Conservation (phyloP, 2,113 vertebrate genomes). For the Xenopus tropicalis region UCB_Xtro_10.0 CM004450.2:38702001-38702500, state of each 20-base stretch:
- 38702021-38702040: too few species aligned
- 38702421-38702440: too few species aligned
- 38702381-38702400: too few species aligned
- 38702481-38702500: too few species aligned
- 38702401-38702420: too few species aligned
- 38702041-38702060: not conserved
- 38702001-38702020: too few species aligned
- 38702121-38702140: slow-evolving; percentile 92
- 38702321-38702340: not conserved
- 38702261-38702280: not conserved
- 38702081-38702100: slow-evolving; percentile 88
- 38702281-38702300: not conserved
- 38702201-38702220: slow-evolving; percentile 92
- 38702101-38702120: slow-evolving; percentile 97
- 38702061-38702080: not conserved
- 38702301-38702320: not conserved
- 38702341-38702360: too few species aligned
- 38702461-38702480: too few species aligned
- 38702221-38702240: slow-evolving; percentile 49
- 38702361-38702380: too few species aligned
- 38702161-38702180: slow-evolving; percentile 95
- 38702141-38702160: slow-evolving; percentile 85
- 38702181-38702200: slow-evolving; percentile 93
- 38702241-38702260: accelerated
- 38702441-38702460: too few species aligned